phyloP scores from a whole-genome alignment of 2,888 invertebrate species.

The Callosobruchus maculatus region DNA sequence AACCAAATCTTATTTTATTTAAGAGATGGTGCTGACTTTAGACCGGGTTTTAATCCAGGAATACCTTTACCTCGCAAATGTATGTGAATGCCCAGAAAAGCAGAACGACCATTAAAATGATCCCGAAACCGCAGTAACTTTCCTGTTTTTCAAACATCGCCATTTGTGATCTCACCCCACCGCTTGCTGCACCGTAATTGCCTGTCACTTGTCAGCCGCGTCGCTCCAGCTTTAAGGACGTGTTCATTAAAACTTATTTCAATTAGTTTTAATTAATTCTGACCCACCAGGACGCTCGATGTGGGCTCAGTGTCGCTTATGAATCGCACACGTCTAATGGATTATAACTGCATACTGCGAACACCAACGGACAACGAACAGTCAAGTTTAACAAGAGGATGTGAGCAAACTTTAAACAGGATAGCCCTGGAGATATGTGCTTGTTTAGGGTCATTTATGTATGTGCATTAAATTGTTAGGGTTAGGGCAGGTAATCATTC shows the following conservation, averaged over 20 bases:
- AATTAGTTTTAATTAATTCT: neutral
- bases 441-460: too few species aligned
- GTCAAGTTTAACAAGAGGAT: neutral
- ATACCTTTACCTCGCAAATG: too few species aligned
- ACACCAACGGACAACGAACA: neutral
- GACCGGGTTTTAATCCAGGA: too few species aligned
- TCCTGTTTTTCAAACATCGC: neutral
- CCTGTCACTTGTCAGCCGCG: neutral
- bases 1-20: too few species aligned
- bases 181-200: neutral
- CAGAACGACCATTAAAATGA: too few species aligned
- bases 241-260: neutral
- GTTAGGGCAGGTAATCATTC: too few species aligned
- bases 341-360: neutral
- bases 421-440: too few species aligned
- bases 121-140: neutral
- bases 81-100: too few species aligned
- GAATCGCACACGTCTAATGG: neutral
- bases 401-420: too few species aligned
- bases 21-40: too few species aligned
- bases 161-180: neutral
- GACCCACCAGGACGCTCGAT: neutral
- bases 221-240: neutral
- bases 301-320: neutral
- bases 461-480: too few species aligned